phyloP scores from a whole-genome alignment of 2,797 vertebrate species.

The Microcaecilia unicolor region DNA sequence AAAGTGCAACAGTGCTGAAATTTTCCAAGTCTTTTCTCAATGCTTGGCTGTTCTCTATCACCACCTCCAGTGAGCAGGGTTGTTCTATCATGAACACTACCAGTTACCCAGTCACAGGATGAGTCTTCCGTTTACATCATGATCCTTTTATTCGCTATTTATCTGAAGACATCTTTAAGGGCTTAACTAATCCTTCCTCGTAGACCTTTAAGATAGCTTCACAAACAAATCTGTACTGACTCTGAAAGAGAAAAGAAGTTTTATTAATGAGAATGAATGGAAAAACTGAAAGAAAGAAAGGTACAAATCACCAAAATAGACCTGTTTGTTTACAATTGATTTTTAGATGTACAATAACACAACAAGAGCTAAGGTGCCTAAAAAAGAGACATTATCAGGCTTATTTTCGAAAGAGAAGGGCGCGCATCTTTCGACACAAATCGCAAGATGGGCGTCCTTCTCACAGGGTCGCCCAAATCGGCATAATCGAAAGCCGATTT shows the following conservation, averaged over 20 bases:
- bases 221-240: slow-evolving; percentile 97
- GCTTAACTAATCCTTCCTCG: slow-evolving; percentile 85
- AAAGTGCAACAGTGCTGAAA: slow-evolving; percentile 99
- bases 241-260: slow-evolving; percentile 60
- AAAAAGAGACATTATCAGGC: too few species aligned
- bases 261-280: slow-evolving; percentile 12
- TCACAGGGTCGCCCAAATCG: too few species aligned
- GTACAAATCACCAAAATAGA: too few species aligned
- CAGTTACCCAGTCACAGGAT: slow-evolving; percentile 32
- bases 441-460: too few species aligned
- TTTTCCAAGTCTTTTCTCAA: slow-evolving; percentile 63
- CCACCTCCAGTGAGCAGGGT: slow-evolving; percentile 39
- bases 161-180: slow-evolving; percentile 62
- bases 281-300: slow-evolving; percentile 6
- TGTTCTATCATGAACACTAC: slow-evolving; percentile 39
- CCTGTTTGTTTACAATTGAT: too few species aligned
- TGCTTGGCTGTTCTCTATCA: slow-evolving; percentile 46
- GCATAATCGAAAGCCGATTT: too few species aligned
- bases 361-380: too few species aligned
- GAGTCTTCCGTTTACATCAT: slow-evolving; percentile 34
- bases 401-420: too few species aligned
- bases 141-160: slow-evolving; percentile 53
- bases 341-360: too few species aligned
- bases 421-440: too few species aligned
- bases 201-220: slow-evolving; percentile 97